Evolutionary conservation across 64 coral and sea anemone species (phyloP).

Genomic region (Pocillopora damicornis): DNA sequence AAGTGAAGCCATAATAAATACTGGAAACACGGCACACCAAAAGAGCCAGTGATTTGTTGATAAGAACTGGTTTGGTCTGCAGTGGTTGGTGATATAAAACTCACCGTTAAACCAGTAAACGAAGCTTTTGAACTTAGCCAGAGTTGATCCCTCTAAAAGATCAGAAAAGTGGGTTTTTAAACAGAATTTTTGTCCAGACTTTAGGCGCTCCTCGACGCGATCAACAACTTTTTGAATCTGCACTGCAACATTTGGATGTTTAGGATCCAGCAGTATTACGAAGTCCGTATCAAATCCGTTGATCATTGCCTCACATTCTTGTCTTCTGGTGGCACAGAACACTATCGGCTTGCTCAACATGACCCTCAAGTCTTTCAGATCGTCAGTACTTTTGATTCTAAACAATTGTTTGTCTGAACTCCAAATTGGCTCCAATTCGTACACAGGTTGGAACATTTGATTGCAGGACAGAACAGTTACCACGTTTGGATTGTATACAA

Average conservation of each 20-base stretch:
- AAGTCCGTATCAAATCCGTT: slow-evolving; percentile 41
- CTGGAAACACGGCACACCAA: slow-evolving; percentile 37
- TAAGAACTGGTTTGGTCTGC: slow-evolving; percentile 13
- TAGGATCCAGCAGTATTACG: slow-evolving; percentile 16
- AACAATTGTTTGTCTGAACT: slow-evolving; percentile 20
- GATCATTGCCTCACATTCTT: slow-evolving; percentile 1
- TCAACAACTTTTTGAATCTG: background rate
- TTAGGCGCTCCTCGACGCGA: background rate
- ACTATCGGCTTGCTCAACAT: slow-evolving; percentile 32
- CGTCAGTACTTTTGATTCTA: background rate
- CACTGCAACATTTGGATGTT: background rate
- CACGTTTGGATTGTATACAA: slow-evolving; percentile 35
- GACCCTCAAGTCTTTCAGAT: slow-evolving; percentile 1
- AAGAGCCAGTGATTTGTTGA: background rate
- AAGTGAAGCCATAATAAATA: slow-evolving; percentile 25
- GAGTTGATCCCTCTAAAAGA: background rate
- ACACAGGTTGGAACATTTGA: slow-evolving; percentile 18
- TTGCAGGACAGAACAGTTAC: slow-evolving; percentile 18
- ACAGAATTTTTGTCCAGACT: slow-evolving; percentile 19
- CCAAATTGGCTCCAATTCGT: slow-evolving; percentile 8
- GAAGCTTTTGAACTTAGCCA: slow-evolving; percentile 11
- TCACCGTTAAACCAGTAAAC: slow-evolving; percentile 32
- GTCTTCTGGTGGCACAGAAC: slow-evolving; percentile 16
- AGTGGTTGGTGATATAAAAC: slow-evolving; percentile 54
- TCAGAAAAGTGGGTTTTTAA: slow-evolving; percentile 18